Evolutionary conservation across 92 coral and sea anemone species (phyloP).

Genomic region (Porites evermanni): DNA sequence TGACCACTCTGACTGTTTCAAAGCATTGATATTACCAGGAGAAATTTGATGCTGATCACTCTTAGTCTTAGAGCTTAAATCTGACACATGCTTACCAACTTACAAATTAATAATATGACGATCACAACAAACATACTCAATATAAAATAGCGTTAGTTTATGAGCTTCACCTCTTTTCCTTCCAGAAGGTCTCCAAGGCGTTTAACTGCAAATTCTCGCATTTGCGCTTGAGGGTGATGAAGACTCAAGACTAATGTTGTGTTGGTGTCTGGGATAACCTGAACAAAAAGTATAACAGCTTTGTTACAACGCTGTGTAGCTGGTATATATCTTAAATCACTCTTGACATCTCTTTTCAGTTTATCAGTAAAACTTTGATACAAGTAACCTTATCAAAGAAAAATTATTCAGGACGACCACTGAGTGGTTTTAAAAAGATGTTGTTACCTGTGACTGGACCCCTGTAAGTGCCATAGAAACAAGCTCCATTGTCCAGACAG

Average conservation of each 20-base stretch:
- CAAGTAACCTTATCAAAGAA: not conserved
- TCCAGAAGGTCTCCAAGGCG: conserved; percentile 72
- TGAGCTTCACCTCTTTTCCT: conserved; percentile 60
- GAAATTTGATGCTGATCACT: too few relatives aligned
- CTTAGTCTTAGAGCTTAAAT: too few relatives aligned
- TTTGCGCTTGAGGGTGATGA: conserved; percentile 95
- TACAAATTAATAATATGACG: too few relatives aligned
- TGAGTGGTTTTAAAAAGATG: not conserved
- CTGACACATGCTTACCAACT: too few relatives aligned
- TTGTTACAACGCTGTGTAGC: too few relatives aligned
- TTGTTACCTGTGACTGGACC: conserved; percentile 82
- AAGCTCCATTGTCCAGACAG: conserved; percentile 84
- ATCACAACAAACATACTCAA: too few relatives aligned
- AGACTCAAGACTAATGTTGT: conserved; percentile 89
- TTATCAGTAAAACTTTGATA: not conserved
- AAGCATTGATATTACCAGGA: too few relatives aligned
- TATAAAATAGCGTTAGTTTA: too few relatives aligned
- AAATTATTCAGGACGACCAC: not conserved
- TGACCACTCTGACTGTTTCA: too few relatives aligned
- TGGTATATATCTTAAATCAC: too few relatives aligned
- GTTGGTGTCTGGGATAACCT: conserved; percentile 92
- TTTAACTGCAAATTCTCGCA: conserved; percentile 87
- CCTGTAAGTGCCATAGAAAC: conserved; percentile 90
- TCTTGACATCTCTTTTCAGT: too few relatives aligned
- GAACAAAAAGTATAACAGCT: not conserved